Base-by-base conservation (phyloP, 2,113 vertebrate genomes). In the Pimephales promelas region DNA sequence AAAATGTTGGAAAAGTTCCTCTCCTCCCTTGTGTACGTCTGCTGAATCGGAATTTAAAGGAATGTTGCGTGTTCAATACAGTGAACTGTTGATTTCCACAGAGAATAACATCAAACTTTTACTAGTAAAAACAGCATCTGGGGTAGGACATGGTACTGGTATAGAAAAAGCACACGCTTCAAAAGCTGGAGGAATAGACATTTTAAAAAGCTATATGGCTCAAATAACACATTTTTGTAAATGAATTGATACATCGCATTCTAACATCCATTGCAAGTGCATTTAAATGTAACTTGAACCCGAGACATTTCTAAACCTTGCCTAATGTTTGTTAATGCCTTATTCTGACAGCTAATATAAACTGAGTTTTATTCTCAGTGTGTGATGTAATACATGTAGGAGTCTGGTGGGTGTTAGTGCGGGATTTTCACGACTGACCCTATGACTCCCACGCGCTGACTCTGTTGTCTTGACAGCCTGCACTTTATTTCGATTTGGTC, bases 1-100 rank as follows among this genome's bases (percentile, higher is more conserved):
- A 87, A 82, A 45, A 56, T 54, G 74, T 57, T 83, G 80, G 31
- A 28, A 34, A 64, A 56, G 49, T 34, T 83, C 47, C 57, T 34
- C 34, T 87, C 83, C 86, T 87, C 72, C 54, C 47, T 82, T 7
- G 26, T 36, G n/a, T 24, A 10, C 62, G 74, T 57, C 74, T 79
- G 86, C 83, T 85, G 83, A 79, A 47, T 79, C 80, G 40, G 26
- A 73, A 26, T 34, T 56, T 64, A 16, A 62, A 20, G 26, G n/a
- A 28, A 52, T 74, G 8, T 52, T 74, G 14, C 13, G 14, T 52
- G 40, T 43, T 72, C 13, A 72, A 26, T 28, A 28, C 71, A 26
- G 24, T 28, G 43, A 74, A 47, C 71, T 52, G 14, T 74, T 0
- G 7, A 52, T 49, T 31, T 47, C 43, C 72, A 74, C 13, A 28